phyloP scores from a whole-genome alignment of 2,797 vertebrate species.

The Phrynocephalus forsythii region DNA sequence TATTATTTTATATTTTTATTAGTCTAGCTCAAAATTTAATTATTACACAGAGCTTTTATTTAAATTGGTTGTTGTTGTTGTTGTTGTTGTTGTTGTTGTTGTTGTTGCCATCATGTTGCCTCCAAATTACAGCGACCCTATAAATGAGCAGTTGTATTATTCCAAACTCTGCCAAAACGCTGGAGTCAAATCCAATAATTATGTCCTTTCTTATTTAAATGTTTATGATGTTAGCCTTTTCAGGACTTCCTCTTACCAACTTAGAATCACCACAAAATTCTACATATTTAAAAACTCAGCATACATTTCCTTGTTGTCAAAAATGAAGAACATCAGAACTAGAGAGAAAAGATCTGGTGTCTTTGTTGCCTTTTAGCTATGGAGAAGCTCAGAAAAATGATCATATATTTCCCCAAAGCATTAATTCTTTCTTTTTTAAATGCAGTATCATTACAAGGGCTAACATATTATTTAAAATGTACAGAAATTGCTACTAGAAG shows the following conservation, averaged over 20 bases:
- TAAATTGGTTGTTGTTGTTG: background rate
- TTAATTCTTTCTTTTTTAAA: conserved; percentile 4
- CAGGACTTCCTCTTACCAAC: background rate
- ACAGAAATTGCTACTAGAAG: background rate
- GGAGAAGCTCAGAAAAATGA: background rate
- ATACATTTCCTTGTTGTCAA: background rate
- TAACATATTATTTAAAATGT: conserved; percentile 1
- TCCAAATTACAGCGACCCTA: background rate
- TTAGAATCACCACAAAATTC: background rate
- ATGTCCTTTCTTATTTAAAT: background rate
- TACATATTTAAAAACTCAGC: background rate
- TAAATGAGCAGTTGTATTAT: background rate
- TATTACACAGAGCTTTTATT: background rate
- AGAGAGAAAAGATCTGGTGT: background rate
- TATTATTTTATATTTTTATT: no score
- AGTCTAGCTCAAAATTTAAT: background rate
- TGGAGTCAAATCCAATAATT: background rate
- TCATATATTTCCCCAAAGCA: background rate
- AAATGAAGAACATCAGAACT: background rate
- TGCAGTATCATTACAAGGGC: conserved; percentile 2
- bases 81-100: background rate
- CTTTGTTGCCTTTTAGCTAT: background rate
- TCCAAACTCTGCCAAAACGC: background rate
- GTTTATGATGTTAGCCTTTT: background rate
- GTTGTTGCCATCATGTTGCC: no score